These are phyloP conservation scores for Xestia rhomboidea DNA, from an alignment of 2,888 invertebrate species.

Conservation along the genomic window DNA sequence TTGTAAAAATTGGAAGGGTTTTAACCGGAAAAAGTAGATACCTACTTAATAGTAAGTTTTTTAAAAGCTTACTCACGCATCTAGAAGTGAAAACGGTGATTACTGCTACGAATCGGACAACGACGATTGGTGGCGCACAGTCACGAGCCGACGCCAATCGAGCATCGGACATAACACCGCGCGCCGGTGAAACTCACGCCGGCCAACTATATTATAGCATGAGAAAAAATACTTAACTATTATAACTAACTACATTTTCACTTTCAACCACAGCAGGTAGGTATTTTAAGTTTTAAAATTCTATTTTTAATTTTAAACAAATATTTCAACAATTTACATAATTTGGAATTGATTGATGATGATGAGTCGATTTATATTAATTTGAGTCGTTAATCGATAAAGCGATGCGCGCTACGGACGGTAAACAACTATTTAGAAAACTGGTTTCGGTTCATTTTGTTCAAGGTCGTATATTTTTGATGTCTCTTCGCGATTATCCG, in stretches of 20 bases:
- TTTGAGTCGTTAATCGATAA: slow-evolving; percentile 61
- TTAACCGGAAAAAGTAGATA: slow-evolving; percentile 11
- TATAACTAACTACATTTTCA: slow-evolving; percentile 68
- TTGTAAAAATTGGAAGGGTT: not conserved
- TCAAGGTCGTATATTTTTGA: slow-evolving; percentile 76
- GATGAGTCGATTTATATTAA: slow-evolving; percentile 57
- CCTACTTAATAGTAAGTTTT: slow-evolving; percentile 17
- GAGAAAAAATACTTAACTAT: slow-evolving; percentile 65
- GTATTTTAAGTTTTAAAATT: slow-evolving; percentile 8
- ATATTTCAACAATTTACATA: slow-evolving; percentile 18
- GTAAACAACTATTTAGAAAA: slow-evolving; percentile 68
- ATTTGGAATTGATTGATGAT: slow-evolving; percentile 45
- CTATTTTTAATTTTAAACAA: slow-evolving; percentile 22
- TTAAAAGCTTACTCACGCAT: slow-evolving; percentile 69
- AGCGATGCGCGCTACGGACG: slow-evolving; percentile 57
- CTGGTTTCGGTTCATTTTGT: slow-evolving; percentile 71
- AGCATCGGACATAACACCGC: slow-evolving; percentile 71
- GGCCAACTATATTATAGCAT: slow-evolving; percentile 59
- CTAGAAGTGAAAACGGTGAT: slow-evolving; percentile 77
- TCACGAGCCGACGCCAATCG: slow-evolving; percentile 74
- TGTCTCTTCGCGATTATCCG: slow-evolving; percentile 69
- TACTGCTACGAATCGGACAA: slow-evolving; percentile 71
- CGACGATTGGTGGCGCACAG: slow-evolving; percentile 62
- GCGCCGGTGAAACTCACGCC: slow-evolving; percentile 77
- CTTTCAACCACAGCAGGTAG: slow-evolving; percentile 61